phyloP scores from a whole-genome alignment of 2,113 vertebrate genomes.

The Ploceus nigricollis region DNA sequence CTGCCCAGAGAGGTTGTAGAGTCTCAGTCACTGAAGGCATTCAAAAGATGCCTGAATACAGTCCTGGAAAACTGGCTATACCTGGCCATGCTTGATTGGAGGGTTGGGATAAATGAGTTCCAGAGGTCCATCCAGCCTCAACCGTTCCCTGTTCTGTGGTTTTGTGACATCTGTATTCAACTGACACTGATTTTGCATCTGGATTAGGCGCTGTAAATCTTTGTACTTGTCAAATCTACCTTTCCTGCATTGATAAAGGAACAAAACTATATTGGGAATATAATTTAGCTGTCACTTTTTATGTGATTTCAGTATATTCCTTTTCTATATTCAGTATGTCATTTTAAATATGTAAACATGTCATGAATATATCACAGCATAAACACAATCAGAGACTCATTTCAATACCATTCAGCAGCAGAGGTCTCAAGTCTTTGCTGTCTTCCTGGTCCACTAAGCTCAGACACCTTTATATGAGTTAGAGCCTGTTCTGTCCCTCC shows the following conservation, averaged over 20 bases:
- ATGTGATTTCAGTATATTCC: neutral
- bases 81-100: neutral
- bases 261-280: neutral
- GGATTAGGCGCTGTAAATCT: neutral
- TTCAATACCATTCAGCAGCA: neutral
- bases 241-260: neutral
- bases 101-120: neutral
- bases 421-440: neutral
- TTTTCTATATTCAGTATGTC: neutral
- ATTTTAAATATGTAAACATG: neutral
- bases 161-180: neutral
- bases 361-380: neutral
- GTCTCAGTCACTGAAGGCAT: neutral
- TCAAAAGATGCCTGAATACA: neutral
- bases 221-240: neutral
- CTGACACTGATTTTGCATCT: neutral
- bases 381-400: neutral
- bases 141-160: neutral
- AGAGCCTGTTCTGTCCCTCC: slow-evolving; percentile 20
- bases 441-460: slow-evolving; percentile 49
- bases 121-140: neutral
- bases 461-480: slow-evolving; percentile 12
- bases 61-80: neutral
- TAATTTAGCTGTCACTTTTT: neutral
- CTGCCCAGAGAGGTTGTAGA: neutral